phyloP scores from a whole-genome alignment of 2,888 invertebrate genomes.

The Mythimna pallens region DNA sequence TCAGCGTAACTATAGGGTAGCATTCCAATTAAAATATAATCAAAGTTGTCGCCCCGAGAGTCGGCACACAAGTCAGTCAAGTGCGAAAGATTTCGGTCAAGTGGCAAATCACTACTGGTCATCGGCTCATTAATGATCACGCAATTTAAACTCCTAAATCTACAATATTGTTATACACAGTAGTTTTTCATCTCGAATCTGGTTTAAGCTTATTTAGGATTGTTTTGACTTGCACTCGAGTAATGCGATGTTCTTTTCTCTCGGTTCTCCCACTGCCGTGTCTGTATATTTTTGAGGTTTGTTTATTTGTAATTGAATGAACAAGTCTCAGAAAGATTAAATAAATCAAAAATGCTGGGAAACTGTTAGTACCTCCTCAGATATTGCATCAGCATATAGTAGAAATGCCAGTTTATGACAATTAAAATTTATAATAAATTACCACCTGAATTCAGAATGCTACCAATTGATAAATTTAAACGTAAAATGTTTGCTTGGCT shows the following conservation, averaged over 20 bases:
- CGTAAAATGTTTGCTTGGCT: no score
- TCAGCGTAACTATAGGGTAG: neutral
- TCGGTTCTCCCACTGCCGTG: no score
- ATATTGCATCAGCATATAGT: no score
- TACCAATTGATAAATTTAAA: no score
- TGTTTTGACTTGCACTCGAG: neutral
- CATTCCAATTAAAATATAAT: slow-evolving; percentile 44
- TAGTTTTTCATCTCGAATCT: neutral
- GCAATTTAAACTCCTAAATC: neutral
- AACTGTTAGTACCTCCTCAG: no score
- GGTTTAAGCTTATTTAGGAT: neutral
- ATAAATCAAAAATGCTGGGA: no score
- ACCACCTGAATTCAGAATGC: no score
- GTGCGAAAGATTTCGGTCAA: slow-evolving; percentile 37
- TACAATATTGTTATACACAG: neutral
- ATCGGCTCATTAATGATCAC: neutral
- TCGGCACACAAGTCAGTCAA: slow-evolving; percentile 6
- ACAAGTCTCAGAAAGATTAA: no score
- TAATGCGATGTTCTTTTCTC: neutral
- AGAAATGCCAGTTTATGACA: no score
- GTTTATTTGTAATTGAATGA: no score
- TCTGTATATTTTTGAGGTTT: no score
- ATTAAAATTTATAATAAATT: no score
- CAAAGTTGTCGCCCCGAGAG: slow-evolving; percentile 37
- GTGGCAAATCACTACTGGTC: neutral